Conservation (phyloP, 2,888 invertebrate species). For the Nomada lathburiana region DNA sequence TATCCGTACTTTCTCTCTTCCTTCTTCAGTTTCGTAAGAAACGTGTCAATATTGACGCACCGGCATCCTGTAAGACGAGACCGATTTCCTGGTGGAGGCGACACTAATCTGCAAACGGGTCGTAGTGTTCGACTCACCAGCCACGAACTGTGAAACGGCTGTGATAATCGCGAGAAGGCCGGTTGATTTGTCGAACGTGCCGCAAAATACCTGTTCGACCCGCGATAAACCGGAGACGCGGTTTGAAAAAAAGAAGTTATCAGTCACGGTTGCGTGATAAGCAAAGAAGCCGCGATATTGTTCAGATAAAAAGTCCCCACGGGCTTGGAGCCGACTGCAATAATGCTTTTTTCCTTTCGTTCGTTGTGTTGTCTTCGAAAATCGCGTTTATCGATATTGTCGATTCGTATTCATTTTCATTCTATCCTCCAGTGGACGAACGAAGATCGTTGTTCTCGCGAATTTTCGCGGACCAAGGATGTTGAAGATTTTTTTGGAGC, state of each 20-base stretch:
- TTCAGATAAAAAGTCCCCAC: conserved; percentile 40
- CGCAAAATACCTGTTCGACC: background rate
- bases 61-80: conserved; percentile 78
- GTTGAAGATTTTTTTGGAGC: background rate
- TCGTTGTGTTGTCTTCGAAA: background rate
- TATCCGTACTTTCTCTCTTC: background rate
- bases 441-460: background rate
- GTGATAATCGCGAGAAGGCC: conserved; percentile 21
- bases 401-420: background rate
- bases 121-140: conserved; percentile 20
- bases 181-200: conserved; percentile 7
- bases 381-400: conserved; percentile 20
- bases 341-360: background rate
- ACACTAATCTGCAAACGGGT: conserved; percentile 52
- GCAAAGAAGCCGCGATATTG: conserved; percentile 21
- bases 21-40: conserved; percentile 71
- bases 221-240: conserved; percentile 4
- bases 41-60: conserved; percentile 80
- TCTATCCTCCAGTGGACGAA: background rate
- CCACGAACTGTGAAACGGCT: conserved; percentile 8
- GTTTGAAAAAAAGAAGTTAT: conserved; percentile 34
- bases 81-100: conserved; percentile 73
- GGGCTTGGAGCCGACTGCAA: conserved; percentile 10
- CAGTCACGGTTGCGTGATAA: conserved; percentile 48
- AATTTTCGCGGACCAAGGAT: background rate